phyloP scores from a whole-genome alignment of 1,140 invertebrate genomes.

The Ips nitidus region DNA sequence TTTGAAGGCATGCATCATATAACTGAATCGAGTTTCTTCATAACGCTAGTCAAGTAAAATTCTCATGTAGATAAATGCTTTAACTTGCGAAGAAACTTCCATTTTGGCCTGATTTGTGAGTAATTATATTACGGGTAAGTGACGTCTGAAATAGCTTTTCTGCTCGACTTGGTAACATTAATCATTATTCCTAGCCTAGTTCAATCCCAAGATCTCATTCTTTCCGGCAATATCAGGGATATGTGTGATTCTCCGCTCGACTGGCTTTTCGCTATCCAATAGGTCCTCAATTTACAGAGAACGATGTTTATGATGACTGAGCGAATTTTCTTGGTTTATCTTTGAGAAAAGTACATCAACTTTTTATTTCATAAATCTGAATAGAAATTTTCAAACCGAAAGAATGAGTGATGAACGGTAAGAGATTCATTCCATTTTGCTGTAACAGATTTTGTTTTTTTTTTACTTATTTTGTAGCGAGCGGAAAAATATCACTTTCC shows the following conservation, averaged over 20 bases:
- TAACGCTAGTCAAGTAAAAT: no score
- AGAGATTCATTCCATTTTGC: no score
- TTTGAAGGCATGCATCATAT: no score
- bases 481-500: no score
- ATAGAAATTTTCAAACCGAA: no score
- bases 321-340: conserved; percentile 12
- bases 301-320: conserved; percentile 20
- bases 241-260: conserved; percentile 23
- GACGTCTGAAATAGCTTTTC: conserved; percentile 3
- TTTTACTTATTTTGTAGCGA: no score
- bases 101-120: background rate
- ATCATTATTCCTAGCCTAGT: conserved; percentile 26
- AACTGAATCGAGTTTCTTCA: no score
- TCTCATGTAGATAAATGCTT: no score
- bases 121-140: conserved; percentile 8
- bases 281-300: conserved; percentile 15
- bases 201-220: conserved; percentile 24
- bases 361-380: no score
- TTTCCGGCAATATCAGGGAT: conserved; percentile 22
- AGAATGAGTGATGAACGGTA: no score
- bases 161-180: conserved; percentile 12
- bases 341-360: background rate
- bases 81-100: no score
- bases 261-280: conserved; percentile 9
- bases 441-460: no score